These are phyloP conservation scores for Brachionichthys hirsutus DNA, from an alignment of 2,113 vertebrate genomes.

Conservation along the genomic window DNA sequence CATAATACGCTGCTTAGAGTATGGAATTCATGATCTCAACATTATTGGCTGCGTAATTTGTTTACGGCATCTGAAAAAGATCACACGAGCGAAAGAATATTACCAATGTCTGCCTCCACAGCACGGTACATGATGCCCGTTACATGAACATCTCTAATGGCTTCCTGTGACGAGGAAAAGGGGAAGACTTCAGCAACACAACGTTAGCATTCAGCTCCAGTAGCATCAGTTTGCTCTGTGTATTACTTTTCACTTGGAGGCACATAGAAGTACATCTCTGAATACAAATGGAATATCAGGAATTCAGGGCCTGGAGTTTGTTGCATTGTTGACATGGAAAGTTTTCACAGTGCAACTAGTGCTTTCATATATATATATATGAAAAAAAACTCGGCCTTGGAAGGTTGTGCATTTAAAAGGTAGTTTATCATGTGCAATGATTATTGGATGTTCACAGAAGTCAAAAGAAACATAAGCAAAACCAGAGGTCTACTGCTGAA, in stretches of 20 bases:
- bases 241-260: conserved; percentile 46
- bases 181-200: conserved; percentile 26
- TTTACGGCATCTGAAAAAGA: conserved; percentile 8
- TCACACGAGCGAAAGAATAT: conserved; percentile 30
- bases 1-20: conserved; percentile 7
- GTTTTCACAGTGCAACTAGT: conserved; percentile 13
- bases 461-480: conserved; percentile 3
- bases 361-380: conserved; percentile 15
- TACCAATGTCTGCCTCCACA: conserved; percentile 96
- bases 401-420: conserved; percentile 1
- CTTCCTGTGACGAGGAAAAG: conserved; percentile 80
- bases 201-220: conserved; percentile 52
- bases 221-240: conserved; percentile 43
- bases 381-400: conserved; percentile 10
- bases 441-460: conserved; percentile 12
- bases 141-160: conserved; percentile 94
- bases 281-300: conserved; percentile 58
- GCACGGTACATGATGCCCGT: conserved; percentile 97
- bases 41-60: conserved; percentile 2
- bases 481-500: conserved; percentile 21
- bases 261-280: conserved; percentile 35
- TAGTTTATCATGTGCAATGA: conserved; percentile 15
- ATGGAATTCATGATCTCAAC: conserved; percentile 15
- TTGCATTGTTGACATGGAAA: conserved; percentile 41
- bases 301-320: conserved; percentile 36